These are phyloP conservation scores for Odontesthes bonariensis DNA, from an alignment of 2,113 vertebrate genomes.

Conservation along the genomic window DNA sequence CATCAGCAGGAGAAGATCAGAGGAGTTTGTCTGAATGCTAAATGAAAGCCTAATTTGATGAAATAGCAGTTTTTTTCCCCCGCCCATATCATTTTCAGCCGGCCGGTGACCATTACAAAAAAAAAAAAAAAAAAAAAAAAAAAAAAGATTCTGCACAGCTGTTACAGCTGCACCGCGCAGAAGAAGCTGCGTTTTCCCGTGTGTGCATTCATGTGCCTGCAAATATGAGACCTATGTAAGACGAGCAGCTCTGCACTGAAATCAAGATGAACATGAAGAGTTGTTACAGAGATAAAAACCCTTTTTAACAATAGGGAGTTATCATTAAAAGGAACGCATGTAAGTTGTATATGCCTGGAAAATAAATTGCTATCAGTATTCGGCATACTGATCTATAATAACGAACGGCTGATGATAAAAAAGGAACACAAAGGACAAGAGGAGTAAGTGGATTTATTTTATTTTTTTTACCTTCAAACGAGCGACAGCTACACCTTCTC, in stretches of 20 bases:
- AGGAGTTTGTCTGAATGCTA: slow-evolving; percentile 43
- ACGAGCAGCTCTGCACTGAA: slow-evolving; percentile 9
- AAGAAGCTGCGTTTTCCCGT: background rate
- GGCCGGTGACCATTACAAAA: background rate
- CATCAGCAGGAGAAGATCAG: slow-evolving; percentile 46
- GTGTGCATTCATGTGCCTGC: background rate
- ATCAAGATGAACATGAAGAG: slow-evolving; percentile 35
- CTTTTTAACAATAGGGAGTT: too few species aligned
- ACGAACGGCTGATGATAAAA: background rate
- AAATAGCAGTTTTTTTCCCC: slow-evolving; percentile 1
- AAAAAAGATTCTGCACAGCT: background rate
- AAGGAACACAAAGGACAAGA: background rate
- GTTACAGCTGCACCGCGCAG: background rate
- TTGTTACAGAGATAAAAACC: too few species aligned
- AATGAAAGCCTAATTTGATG: slow-evolving; percentile 27
- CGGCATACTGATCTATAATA: background rate
- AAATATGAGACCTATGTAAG: slow-evolving; percentile 1
- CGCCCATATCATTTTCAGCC: background rate
- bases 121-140: too few species aligned
- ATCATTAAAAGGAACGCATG: too few species aligned
- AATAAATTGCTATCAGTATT: background rate
- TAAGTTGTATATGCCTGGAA: background rate
- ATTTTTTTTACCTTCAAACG: background rate
- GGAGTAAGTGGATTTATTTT: background rate
- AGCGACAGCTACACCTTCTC: background rate